Conservation (phyloP, 2,113 vertebrate species). For the Serinus canaria region DNA sequence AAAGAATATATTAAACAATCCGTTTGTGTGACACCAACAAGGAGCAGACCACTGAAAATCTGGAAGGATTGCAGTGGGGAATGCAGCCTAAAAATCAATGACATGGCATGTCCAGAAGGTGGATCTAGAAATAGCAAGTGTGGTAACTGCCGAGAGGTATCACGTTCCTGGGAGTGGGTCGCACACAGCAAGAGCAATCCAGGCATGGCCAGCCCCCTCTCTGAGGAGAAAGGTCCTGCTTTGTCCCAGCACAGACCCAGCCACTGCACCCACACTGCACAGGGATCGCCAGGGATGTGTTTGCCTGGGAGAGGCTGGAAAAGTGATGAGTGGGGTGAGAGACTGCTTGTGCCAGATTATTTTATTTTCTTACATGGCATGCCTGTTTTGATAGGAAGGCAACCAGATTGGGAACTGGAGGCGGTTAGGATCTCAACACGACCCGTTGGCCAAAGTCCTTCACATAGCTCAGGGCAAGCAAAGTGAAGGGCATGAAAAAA, state of each 20-base stretch:
- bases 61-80: neutral
- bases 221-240: neutral
- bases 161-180: neutral
- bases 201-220: neutral
- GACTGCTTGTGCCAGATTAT: neutral
- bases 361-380: neutral
- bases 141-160: neutral
- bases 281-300: neutral
- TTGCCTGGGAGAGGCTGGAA: neutral
- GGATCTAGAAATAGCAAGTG: neutral
- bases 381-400: neutral
- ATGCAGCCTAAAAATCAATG: neutral
- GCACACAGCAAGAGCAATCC: accelerated
- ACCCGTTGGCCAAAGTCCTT: accelerated
- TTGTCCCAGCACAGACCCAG: neutral
- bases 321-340: neutral
- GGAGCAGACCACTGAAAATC: neutral
- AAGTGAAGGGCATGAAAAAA: neutral
- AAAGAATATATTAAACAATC: neutral
- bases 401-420: neutral
- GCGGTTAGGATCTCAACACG: neutral
- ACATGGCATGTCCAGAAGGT: neutral
- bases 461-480: neutral
- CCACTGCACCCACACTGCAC: accelerated
- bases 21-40: neutral